Evolutionary conservation across 2,113 vertebrate species (phyloP).

Genomic region (Centropristis striata): DNA sequence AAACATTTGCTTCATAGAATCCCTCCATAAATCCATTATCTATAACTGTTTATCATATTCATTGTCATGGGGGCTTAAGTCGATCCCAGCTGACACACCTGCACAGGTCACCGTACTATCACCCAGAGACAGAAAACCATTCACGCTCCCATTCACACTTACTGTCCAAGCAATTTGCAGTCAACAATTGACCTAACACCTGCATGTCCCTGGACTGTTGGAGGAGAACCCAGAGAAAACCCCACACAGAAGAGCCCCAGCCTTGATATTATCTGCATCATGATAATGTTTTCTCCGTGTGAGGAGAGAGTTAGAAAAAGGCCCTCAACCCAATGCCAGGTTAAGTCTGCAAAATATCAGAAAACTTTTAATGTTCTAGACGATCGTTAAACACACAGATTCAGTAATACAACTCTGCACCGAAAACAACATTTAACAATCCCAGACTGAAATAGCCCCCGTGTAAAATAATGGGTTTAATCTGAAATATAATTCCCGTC

Average conservation of each 20-base stretch:
- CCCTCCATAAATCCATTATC: too few species aligned
- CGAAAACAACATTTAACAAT: slow-evolving; percentile 41
- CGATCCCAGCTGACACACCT: too few species aligned
- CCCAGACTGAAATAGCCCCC: slow-evolving; percentile 27
- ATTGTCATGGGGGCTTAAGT: too few species aligned
- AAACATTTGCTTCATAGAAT: background rate
- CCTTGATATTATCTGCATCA: slow-evolving; percentile 6
- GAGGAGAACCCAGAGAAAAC: too few species aligned
- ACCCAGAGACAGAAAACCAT: too few species aligned
- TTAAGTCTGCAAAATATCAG: slow-evolving; percentile 21
- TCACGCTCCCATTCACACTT: too few species aligned
- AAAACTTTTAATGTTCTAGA: slow-evolving; percentile 15
- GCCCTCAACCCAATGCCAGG: background rate
- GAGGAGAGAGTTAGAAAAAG: background rate
- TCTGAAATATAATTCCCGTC: slow-evolving; percentile 35
- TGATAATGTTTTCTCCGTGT: slow-evolving; percentile 10
- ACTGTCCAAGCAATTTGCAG: too few species aligned
- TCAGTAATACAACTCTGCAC: slow-evolving; percentile 13
- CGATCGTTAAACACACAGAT: slow-evolving; percentile 40
- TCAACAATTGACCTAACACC: too few species aligned
- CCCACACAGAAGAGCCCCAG: too few species aligned
- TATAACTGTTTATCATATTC: too few species aligned
- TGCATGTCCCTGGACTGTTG: too few species aligned
- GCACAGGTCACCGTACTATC: too few species aligned
- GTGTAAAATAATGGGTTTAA: slow-evolving; percentile 23